Evolutionary conservation across 1,140 invertebrate species (phyloP), one percentile per base, ranked within the genome.

Genomic region (Drosophila pseudoananassae): DNA sequence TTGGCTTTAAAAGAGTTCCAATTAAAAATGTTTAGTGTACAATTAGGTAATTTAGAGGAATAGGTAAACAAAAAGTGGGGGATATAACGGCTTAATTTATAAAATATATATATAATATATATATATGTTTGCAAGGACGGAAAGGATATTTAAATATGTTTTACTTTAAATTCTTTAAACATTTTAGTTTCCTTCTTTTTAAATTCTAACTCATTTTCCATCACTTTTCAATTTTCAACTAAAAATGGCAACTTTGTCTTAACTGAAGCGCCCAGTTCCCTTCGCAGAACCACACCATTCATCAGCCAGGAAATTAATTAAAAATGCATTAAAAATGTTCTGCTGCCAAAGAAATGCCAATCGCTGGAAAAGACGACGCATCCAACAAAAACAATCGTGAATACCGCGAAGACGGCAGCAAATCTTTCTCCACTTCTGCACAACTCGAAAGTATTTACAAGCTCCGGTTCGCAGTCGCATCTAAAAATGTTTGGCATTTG

Each of bases 401-500:
- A 71, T 71, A 49, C 78, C 80, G 68, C 78, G 75, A 66, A 43
- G 50, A 55, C 46, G 63, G 52, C 61, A 87, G 78, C 71, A 85
- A 85, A 85, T 87, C 83, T 75, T 75, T 71, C 87, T 72, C 82
- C 83, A 87, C 83, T 87, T 77, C 74, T 56, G 69, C 83, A 76
- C 74, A 77, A 69, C 69, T 81, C 78, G 55, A 88, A 87, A 87
- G 82, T 85, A 85, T 85, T 85, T 85, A 87, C 82, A 87, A 81
- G 82, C 82, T 66, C 87, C 82, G 69, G 65, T 78, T 85, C 75
- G 82, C 78, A 87, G 78, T 87, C 83, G 78, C 82, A 85, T 85
- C 82, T 85, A 82, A 82, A 85, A 85, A 85, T 85, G 82, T 85
- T 85, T 85, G 82, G 82, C 82, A 85, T 85, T 87, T 87, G 82